Evolutionary conservation across 2,797 vertebrate species (phyloP), one percentile per base, ranked within the genome.

Genomic region (Hydrophis major): DNA sequence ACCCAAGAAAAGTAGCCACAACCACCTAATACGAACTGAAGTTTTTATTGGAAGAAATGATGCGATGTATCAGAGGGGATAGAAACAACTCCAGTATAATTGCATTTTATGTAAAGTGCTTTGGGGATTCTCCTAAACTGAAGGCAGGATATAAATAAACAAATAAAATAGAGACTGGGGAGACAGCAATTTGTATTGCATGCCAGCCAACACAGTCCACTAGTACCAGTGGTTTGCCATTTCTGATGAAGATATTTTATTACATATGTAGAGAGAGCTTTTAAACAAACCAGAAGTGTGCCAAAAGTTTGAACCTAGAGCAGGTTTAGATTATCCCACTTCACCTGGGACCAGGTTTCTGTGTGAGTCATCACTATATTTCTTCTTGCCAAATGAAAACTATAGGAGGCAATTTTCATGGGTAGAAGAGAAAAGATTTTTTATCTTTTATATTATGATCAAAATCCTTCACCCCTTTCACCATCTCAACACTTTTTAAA

Each of bases 251-350:
- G 50, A 11, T 57, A 56, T 89, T 61, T 89, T 59, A 25, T 59
- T 89, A 42, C 22, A 78, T 42, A 11, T 10, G 8, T 10, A 42
- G 7, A 74, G 18, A 78, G 90, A 91, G 37, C 32, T 86, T 10
- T 47, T 86, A 60, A 91, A 86, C 8, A 78, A 86, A 90, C 53
- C 42, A 18, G 32, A 90, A 59, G 6, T 47, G 86, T 88, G 50
- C 59, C 50, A 92, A 69, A 27, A 6, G 6, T 88, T 59, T 22
- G 25, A 94, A 66, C 37, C 42, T 88, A 87, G 4, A 88, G 92
- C 88, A 95, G 69, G 56, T 94, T 95, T 93, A 95, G 95, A 96
- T 93, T 93, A 94, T 74, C 42, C 61, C 27, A 74, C 37, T 42
- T 88, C 55, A 59, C 4, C n/a, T 63, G 53, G 20, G n/a, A n/a